Base-by-base conservation (phyloP, 2,797 vertebrate genomes). In the Falco naumanni region DNA sequence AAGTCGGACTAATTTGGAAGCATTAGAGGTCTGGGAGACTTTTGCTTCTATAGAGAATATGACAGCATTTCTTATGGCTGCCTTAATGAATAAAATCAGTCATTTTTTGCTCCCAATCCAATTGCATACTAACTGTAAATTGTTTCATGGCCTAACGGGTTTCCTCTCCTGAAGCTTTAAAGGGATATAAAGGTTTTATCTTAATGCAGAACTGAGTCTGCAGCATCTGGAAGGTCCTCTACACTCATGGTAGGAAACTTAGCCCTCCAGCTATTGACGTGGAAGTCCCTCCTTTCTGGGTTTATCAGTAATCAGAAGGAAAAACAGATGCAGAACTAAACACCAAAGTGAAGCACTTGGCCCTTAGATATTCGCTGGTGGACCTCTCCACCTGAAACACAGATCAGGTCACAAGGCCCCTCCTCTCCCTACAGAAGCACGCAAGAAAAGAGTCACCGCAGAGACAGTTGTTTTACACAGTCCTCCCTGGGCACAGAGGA, bases 31-130 rank as follows among this genome's bases (percentile, higher is more conserved):
- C 57, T 51, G 86, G 63, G 63, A 89, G 18, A 8, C 6, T 24
- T 64, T 68, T 88, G 11, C 71, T 56, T 63, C 71, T 87, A n/a
- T 13, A 71, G 37, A 60, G 25, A 92, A 86, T 76, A 79, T 33
- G 26, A 63, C 68, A 87, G 31, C 28, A 78, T 76, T 81, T 91
- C 5, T 17, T 59, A 8, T 53, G 26, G 31, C 37, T 95, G 39
- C 34, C 70, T 59, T 90, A 91, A 84, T 84, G 70, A 91, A 87
- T 56, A 87, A 95, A 91, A 87, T 64, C 34, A 68, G n/a, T 53
- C 18, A 60, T 63, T 81, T 88, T 94, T 94, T 84, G 14, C 26
- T 87, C 41, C 33, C 12, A 54, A 33, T 83, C 37, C 50, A 82
- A 31, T 28, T 56, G n/a, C 53, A 64, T 59, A 18, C 59, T 68